phyloP scores from a whole-genome alignment of 1,140 invertebrate species.

The Ips nitidus region DNA sequence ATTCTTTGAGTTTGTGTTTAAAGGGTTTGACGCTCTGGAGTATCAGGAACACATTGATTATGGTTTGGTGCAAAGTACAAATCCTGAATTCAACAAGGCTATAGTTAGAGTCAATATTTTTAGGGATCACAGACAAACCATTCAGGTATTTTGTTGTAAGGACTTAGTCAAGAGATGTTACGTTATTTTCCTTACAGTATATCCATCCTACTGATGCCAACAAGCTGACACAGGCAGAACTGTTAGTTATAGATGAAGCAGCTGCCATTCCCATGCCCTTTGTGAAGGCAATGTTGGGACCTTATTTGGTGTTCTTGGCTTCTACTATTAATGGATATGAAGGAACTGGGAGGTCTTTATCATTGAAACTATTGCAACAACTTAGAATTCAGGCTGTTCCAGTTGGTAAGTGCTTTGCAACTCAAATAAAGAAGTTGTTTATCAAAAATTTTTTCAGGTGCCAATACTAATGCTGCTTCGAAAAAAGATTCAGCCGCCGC shows the following conservation, averaged over 20 bases:
- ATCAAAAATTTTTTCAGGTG: constrained; percentile 36
- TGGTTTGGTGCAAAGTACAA: constrained; percentile 92
- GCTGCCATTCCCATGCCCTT: constrained; percentile 96
- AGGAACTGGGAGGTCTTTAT: constrained; percentile 95
- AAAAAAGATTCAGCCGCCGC: constrained; percentile 53
- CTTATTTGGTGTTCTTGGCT: constrained; percentile 93
- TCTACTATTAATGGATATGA: constrained; percentile 99
- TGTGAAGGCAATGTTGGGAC: constrained; percentile 88
- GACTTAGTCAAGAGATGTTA: background rate
- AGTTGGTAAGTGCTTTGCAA: constrained; percentile 34
- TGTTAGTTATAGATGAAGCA: constrained; percentile 97
- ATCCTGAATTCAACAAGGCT: constrained; percentile 96
- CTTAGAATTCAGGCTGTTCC: constrained; percentile 65
- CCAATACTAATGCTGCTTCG: constrained; percentile 53
- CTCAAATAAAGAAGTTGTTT: background rate
- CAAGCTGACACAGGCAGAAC: constrained; percentile 88
- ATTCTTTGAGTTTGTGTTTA: constrained; percentile 96
- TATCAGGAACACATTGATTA: constrained; percentile 98
- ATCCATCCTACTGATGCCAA: constrained; percentile 91
- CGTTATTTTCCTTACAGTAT: constrained; percentile 63
- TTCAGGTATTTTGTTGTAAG: constrained; percentile 68
- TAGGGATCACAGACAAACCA: constrained; percentile 92
- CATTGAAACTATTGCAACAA: constrained; percentile 92
- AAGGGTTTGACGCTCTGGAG: constrained; percentile 92
- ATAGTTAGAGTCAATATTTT: constrained; percentile 91